phyloP scores from a whole-genome alignment of 1,140 invertebrate genomes.

The Mylabris phalerata region DNA sequence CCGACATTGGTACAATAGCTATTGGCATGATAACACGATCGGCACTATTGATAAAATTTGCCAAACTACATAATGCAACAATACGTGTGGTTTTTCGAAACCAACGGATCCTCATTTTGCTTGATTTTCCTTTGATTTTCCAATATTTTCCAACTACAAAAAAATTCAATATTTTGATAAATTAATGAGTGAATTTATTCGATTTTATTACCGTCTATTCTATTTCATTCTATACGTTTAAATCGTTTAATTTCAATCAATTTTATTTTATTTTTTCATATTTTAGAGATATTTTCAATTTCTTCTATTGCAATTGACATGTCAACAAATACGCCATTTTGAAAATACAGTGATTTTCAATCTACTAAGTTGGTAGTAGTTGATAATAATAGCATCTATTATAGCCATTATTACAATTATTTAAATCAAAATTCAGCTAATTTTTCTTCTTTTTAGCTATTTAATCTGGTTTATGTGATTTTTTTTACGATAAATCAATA shows the following conservation, averaged over 20 bases:
- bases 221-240: background rate
- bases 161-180: background rate
- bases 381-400: no score
- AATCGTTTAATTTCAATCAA: background rate
- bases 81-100: slow-evolving; percentile 52
- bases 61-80: slow-evolving; percentile 63
- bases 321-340: slow-evolving; percentile 5
- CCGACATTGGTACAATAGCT: slow-evolving; percentile 69
- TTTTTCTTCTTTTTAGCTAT: no score
- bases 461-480: no score
- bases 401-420: no score
- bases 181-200: background rate
- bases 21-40: slow-evolving; percentile 78
- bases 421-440: no score
- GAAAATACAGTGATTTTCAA: no score
- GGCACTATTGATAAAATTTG: slow-evolving; percentile 76
- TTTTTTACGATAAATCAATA: no score
- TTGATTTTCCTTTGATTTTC: background rate
- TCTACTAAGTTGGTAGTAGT: no score
- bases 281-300: background rate
- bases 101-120: slow-evolving; percentile 42
- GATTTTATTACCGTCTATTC: background rate
- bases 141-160: background rate
- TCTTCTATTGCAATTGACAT: background rate
- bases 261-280: background rate